A percentile compares a stretch with the other conserved stretches of the same genome.
These are phyloP conservation scores for Phthorimaea operculella DNA, from an alignment of 1,140 invertebrate species.

Conservation along the genomic window DNA sequence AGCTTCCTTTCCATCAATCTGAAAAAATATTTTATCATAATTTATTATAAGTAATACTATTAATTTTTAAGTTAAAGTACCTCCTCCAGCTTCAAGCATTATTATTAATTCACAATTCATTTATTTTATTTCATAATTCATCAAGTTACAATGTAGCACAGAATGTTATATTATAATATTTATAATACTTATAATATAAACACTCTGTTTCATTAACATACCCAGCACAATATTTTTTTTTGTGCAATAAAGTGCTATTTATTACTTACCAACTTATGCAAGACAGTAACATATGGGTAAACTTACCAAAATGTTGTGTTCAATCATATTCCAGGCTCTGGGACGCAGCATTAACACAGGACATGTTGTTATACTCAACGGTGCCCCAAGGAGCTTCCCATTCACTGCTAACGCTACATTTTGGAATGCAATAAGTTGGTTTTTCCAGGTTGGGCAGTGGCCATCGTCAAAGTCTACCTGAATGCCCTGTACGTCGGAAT, in stretches of 20 bases:
- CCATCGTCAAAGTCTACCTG: slow-evolving; percentile 79
- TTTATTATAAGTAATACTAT: no score
- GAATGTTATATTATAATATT: slow-evolving; percentile 10
- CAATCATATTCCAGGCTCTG: slow-evolving; percentile 80
- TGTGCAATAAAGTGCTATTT: no score
- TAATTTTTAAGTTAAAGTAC: no score
- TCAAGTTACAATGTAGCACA: no score
- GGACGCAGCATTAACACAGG: slow-evolving; percentile 77
- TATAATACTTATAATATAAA: slow-evolving; percentile 13
- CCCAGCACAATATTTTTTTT: no score
- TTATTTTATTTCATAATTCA: no score
- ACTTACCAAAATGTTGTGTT: slow-evolving; percentile 74
- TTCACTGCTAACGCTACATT: slow-evolving; percentile 72
- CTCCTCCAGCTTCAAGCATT: no score
- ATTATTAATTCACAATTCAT: no score
- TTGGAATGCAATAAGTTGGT: slow-evolving; percentile 73
- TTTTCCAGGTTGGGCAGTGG: slow-evolving; percentile 78
- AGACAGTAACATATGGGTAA: no score
- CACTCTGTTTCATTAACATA: no score
- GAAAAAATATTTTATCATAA: slow-evolving; percentile 15
- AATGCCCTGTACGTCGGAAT: slow-evolving; percentile 68
- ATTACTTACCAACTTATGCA: no score
- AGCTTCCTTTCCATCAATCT: slow-evolving; percentile 74
- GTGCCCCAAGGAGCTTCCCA: slow-evolving; percentile 66
- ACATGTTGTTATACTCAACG: slow-evolving; percentile 58